These are phyloP conservation scores for Poecilia wingei DNA, from an alignment of 2,797 vertebrate species.

Conservation along the genomic window DNA sequence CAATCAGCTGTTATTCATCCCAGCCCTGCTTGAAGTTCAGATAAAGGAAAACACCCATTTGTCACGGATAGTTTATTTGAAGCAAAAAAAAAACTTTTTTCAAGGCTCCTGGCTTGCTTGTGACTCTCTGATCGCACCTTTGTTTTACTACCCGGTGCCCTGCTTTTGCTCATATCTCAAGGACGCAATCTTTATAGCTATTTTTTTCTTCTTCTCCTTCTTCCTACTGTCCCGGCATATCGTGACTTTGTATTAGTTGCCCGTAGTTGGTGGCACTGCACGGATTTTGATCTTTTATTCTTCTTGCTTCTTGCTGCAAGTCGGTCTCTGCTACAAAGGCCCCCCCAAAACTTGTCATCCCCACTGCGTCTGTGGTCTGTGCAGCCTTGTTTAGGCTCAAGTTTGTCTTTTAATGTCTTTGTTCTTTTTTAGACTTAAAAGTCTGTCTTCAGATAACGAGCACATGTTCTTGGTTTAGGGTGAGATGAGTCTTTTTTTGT, in stretches of 20 bases:
- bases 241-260: constrained; percentile 51
- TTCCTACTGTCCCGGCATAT: constrained; percentile 43
- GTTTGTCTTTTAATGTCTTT: constrained; percentile 68
- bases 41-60: constrained; percentile 74
- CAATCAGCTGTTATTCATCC: constrained; percentile 65
- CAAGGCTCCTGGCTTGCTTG: constrained; percentile 50
- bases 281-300: constrained; percentile 43
- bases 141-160: constrained; percentile 40
- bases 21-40: constrained; percentile 58
- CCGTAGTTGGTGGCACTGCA: constrained; percentile 31
- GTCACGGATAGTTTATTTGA: constrained; percentile 70
- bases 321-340: constrained; percentile 61
- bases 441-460: constrained; percentile 67
- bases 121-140: constrained; percentile 48
- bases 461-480: constrained; percentile 72
- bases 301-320: constrained; percentile 63
- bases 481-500: constrained; percentile 33
- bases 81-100: constrained; percentile 45
- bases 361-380: constrained; percentile 67
- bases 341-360: constrained; percentile 57
- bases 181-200: constrained; percentile 58
- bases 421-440: constrained; percentile 68
- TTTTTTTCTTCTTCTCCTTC: not conserved
- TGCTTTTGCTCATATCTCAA: constrained; percentile 57
- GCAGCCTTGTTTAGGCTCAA: constrained; percentile 70